phyloP scores from a whole-genome alignment of 2,113 vertebrate genomes.

The Egretta garzetta region DNA sequence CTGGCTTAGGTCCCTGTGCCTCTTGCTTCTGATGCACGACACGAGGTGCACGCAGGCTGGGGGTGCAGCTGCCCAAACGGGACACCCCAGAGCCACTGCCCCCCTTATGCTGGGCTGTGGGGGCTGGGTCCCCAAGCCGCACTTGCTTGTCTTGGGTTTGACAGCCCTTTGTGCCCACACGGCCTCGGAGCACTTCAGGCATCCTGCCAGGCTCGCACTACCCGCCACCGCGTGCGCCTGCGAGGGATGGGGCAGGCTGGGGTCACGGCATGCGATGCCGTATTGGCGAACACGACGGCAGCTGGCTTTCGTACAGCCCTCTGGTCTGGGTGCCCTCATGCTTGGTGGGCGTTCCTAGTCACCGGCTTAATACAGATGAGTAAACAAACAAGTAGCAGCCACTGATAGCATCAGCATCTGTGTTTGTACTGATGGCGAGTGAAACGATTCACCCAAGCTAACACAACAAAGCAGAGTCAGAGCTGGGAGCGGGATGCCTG shows the following conservation, averaged over 20 bases:
- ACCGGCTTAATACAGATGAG: neutral
- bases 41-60: accelerated
- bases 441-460: neutral
- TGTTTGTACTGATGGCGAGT: neutral
- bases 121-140: accelerated
- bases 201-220: neutral
- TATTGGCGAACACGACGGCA: neutral
- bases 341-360: neutral
- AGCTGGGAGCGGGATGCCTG: accelerated
- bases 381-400: slow-evolving; percentile 3
- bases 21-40: accelerated
- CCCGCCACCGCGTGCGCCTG: accelerated
- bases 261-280: accelerated
- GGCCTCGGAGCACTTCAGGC: neutral
- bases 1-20: neutral
- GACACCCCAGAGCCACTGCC: neutral
- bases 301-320: neutral
- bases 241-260: neutral
- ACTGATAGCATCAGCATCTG: slow-evolving; percentile 7
- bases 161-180: accelerated
- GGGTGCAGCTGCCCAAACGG: neutral
- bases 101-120: neutral
- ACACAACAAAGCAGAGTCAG: neutral
- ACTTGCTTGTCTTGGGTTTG: neutral
- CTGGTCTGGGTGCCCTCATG: neutral